These are phyloP conservation scores for Hydrotaea cyrtoneurina DNA, from an alignment of 2,888 invertebrate genomes.

Conservation along the genomic window DNA sequence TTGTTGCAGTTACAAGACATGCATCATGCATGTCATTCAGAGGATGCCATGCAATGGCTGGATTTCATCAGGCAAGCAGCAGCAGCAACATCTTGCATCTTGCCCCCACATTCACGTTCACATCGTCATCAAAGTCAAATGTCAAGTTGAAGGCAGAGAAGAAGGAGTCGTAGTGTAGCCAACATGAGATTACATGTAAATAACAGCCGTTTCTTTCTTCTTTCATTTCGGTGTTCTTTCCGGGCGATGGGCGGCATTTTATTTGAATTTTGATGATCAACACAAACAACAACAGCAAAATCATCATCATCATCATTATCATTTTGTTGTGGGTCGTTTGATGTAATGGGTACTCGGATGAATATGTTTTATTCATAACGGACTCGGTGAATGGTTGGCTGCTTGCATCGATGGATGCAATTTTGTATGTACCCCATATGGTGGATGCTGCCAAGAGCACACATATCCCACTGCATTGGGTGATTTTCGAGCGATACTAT, in stretches of 20 bases:
- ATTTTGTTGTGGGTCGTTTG: constrained; percentile 21
- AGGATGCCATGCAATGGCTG: not conserved
- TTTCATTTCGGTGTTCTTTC: not conserved
- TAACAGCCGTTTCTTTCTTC: not conserved
- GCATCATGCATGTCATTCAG: not conserved
- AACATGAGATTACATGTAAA: constrained; percentile 25
- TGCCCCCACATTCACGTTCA: not conserved
- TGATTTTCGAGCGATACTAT: constrained; percentile 26
- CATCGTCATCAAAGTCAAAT: constrained; percentile 59
- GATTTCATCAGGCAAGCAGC: constrained; percentile 11
- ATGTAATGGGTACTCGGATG: not conserved
- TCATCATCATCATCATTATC: not conserved
- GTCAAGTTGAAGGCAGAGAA: constrained; percentile 56
- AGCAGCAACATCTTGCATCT: not conserved
- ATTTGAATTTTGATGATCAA: constrained; percentile 13
- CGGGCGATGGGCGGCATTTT: constrained; percentile 22
- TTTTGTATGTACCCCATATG: not conserved
- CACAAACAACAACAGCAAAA: not conserved
- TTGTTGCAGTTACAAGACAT: constrained; percentile 21
- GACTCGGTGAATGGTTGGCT: not conserved
- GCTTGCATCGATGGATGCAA: not conserved
- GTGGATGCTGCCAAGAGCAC: not conserved
- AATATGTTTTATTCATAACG: constrained; percentile 39
- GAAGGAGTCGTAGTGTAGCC: not conserved
- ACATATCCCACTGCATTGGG: not conserved